A percentile compares a stretch with the other conserved stretches of the same genome.
Evolutionary conservation across 2,113 vertebrate genomes (phyloP).

Genomic region (Thunnus thynnus): DNA sequence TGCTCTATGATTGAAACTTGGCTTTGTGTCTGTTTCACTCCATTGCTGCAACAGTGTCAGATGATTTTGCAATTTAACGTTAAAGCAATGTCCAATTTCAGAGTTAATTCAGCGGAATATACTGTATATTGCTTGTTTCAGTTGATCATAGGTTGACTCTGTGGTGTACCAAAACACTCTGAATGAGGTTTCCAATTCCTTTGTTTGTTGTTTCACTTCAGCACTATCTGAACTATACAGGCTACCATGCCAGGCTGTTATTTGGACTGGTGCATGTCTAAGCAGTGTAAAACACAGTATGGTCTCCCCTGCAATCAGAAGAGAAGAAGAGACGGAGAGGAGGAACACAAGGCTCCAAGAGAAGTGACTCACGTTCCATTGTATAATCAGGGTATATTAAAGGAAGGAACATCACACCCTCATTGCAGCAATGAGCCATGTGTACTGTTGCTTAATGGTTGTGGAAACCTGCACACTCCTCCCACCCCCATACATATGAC

Average conservation of each 20-base stretch:
- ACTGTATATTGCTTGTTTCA: not conserved
- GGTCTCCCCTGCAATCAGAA: conserved; percentile 40
- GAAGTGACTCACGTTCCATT: conserved; percentile 76
- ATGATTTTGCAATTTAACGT: not conserved
- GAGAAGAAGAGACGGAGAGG: conserved; percentile 59
- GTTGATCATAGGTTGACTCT: not conserved
- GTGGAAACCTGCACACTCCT: conserved; percentile 48
- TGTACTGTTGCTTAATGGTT: conserved; percentile 53
- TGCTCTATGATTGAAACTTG: conserved; percentile 7
- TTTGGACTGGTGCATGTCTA: not conserved
- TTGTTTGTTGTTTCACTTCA: conserved; percentile 29
- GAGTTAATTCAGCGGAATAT: not conserved
- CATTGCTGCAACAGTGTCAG: not conserved
- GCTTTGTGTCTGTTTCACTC: conserved; percentile 15
- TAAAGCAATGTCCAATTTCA: not conserved
- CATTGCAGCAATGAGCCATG: conserved; percentile 64
- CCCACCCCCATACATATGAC: conserved; percentile 30
- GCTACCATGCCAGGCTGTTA: not conserved
- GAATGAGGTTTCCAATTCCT: conserved; percentile 40
- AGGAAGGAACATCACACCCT: conserved; percentile 81
- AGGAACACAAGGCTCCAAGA: conserved; percentile 64
- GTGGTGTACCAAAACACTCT: conserved; percentile 6
- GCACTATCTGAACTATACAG: not conserved
- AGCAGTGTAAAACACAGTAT: conserved; percentile 1
- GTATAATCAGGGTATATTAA: conserved; percentile 80